These are phyloP conservation scores for Parochlus steinenii DNA, from an alignment of 2,888 invertebrate species.

Conservation along the genomic window DNA sequence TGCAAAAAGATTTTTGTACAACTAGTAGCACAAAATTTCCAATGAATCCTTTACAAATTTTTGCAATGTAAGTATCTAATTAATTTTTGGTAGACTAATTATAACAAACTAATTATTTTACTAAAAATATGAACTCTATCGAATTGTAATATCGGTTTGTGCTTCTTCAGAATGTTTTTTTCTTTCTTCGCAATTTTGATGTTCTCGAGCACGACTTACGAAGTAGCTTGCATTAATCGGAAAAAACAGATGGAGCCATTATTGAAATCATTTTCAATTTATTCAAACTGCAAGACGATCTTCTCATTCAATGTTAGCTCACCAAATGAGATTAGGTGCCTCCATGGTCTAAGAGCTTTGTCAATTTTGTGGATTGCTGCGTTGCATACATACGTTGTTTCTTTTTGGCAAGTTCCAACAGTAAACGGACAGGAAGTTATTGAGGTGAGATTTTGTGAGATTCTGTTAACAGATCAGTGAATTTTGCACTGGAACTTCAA, in stretches of 20 bases:
- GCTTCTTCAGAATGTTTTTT: constrained; percentile 4
- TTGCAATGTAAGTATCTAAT: constrained; percentile 25
- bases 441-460: too few relatives aligned
- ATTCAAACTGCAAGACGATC: constrained; percentile 30
- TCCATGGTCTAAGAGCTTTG: constrained; percentile 30
- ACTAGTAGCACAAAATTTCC: constrained; percentile 19
- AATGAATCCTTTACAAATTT: constrained; percentile 23
- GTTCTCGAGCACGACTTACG: constrained; percentile 3
- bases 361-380: constrained; percentile 34
- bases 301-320: constrained; percentile 21
- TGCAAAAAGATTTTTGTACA: constrained; percentile 20
- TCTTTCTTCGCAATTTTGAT: not conserved
- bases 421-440: not conserved
- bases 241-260: constrained; percentile 15
- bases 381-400: constrained; percentile 22
- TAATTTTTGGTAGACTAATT: not conserved
- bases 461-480: too few relatives aligned
- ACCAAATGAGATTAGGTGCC: constrained; percentile 29
- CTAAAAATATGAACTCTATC: not conserved
- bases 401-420: constrained; percentile 2
- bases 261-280: constrained; percentile 27
- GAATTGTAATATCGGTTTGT: not conserved
- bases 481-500: too few relatives aligned
- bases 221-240: not conserved
- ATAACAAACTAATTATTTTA: not conserved